Evolutionary conservation across 2,888 invertebrate species (phyloP).

Genomic region (Crematogaster levior): DNA sequence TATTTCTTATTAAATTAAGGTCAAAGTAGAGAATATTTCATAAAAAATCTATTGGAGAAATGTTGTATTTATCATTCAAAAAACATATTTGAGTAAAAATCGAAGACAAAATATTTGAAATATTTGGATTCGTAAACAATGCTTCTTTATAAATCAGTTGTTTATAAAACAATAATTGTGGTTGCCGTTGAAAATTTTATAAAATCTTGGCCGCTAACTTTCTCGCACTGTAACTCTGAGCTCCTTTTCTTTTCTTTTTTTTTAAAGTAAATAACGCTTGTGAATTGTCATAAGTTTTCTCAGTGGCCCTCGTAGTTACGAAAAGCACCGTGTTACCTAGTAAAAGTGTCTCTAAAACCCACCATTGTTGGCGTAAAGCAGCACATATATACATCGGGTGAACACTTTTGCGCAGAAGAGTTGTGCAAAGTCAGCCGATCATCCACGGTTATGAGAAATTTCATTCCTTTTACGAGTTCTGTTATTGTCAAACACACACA

Average conservation of each 20-base stretch:
- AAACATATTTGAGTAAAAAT: not conserved
- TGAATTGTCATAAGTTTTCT: constrained; percentile 26
- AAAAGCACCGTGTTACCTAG: constrained; percentile 34
- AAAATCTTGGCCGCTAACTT: not conserved
- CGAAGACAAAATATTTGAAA: not conserved
- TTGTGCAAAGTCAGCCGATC: constrained; percentile 51
- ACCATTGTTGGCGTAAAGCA: constrained; percentile 51
- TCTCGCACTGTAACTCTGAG: not conserved
- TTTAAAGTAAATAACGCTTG: constrained; percentile 39
- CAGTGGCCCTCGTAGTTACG: constrained; percentile 28
- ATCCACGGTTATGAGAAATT: constrained; percentile 42
- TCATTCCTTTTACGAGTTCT: constrained; percentile 12
- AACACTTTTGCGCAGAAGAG: constrained; percentile 39
- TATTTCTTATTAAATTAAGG: not conserved
- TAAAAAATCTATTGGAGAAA: not conserved
- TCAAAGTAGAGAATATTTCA: not conserved
- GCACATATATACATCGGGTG: constrained; percentile 17
- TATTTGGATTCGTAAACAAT: not conserved
- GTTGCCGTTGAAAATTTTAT: not conserved
- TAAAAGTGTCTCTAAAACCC: constrained; percentile 49
- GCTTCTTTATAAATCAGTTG: not conserved
- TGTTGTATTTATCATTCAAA: not conserved
- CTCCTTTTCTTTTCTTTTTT: not conserved
- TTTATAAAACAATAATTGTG: not conserved
- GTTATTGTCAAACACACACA: not conserved